Conservation (phyloP, 1,140 invertebrate species). For the Hyles euphorbiae region DNA sequence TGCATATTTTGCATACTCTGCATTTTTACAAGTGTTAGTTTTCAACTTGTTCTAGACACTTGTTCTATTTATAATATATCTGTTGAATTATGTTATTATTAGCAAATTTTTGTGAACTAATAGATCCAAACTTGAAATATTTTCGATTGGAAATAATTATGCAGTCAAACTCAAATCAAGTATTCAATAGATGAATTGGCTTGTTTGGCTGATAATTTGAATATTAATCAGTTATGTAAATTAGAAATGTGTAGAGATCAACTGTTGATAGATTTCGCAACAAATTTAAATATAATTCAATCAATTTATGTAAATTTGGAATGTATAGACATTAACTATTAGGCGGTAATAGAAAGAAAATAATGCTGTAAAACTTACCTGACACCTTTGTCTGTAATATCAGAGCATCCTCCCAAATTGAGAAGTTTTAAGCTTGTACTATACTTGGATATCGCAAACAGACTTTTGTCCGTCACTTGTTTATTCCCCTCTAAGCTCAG, state of each 20-base stretch:
- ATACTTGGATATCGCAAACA: constrained; percentile 75
- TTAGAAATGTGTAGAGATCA: too few relatives aligned
- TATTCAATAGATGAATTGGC: too few relatives aligned
- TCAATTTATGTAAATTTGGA: too few relatives aligned
- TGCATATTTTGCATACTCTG: too few relatives aligned
- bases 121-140: neutral
- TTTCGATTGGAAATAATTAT: too few relatives aligned
- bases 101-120: neutral
- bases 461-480: constrained; percentile 74
- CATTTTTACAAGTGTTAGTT: constrained; percentile 13
- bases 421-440: constrained; percentile 71
- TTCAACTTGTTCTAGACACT: too few relatives aligned
- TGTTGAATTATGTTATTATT: constrained; percentile 3
- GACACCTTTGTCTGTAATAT: constrained; percentile 76
- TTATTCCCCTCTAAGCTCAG: constrained; percentile 75
- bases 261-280: too few relatives aligned
- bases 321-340: too few relatives aligned
- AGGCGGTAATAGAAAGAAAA: neutral
- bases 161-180: too few relatives aligned
- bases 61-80: neutral
- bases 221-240: too few relatives aligned
- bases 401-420: constrained; percentile 73
- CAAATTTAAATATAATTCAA: too few relatives aligned
- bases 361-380: constrained; percentile 52
- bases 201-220: too few relatives aligned